Evolutionary conservation across 2,888 invertebrate genomes (phyloP).

Genomic region (Aphidius colemani): DNA sequence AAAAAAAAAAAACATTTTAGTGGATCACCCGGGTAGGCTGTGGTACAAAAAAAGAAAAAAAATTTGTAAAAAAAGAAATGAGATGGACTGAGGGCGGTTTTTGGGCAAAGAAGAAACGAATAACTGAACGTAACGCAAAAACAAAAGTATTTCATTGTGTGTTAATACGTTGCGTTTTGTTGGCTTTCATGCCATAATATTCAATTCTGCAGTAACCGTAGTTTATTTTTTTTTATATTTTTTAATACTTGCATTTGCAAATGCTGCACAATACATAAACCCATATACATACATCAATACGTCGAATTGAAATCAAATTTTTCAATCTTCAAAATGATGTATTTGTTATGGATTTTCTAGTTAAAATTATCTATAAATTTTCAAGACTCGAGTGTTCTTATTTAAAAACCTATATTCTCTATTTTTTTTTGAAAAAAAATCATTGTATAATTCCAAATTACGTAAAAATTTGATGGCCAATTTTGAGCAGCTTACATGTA

Average conservation of each 20-base stretch:
- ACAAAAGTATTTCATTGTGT: constrained; percentile 61
- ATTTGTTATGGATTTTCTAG: no score
- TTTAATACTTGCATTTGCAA: constrained; percentile 8
- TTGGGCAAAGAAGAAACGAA: constrained; percentile 34
- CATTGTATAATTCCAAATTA: constrained; percentile 44
- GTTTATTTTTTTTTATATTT: not conserved
- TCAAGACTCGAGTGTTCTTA: no score
- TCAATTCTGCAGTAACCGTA: not conserved
- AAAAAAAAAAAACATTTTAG: constrained; percentile 42
- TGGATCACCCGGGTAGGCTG: constrained; percentile 20
- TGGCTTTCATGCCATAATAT: not conserved
- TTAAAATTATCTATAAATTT: no score
- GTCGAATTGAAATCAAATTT: no score
- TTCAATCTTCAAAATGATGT: no score
- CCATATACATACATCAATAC: no score
- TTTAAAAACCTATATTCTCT: constrained; percentile 6
- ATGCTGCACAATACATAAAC: not conserved
- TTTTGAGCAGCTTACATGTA: constrained; percentile 53
- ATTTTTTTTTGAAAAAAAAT: constrained; percentile 5
- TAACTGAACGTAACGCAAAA: constrained; percentile 46
- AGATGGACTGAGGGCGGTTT: constrained; percentile 1
- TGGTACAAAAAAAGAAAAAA: constrained; percentile 33
- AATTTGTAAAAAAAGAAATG: no score
- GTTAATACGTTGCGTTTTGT: constrained; percentile 51
- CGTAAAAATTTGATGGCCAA: constrained; percentile 56